Percentiles rank a stretch among this genome's conserved stretches.
Conservation (phyloP, 2,797 vertebrate species). For the Lagodon rhomboides region DNA sequence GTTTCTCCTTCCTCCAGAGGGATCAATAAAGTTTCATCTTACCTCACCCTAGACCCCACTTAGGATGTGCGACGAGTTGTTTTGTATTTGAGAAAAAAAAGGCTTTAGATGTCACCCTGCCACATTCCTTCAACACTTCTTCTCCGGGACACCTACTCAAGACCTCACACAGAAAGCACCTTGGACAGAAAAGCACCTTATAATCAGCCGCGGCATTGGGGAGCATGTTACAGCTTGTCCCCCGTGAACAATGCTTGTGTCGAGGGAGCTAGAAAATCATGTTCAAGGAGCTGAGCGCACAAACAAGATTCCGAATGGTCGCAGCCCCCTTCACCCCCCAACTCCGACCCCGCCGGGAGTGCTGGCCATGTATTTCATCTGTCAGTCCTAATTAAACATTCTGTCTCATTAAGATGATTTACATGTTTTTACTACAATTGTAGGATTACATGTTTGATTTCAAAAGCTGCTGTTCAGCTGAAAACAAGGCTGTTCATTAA, state of each 20-base stretch:
- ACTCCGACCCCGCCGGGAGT: background rate
- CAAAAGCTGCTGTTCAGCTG: too few relatives aligned
- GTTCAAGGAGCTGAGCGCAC: constrained; percentile 51
- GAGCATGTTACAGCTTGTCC: constrained; percentile 67
- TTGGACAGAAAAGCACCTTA: constrained; percentile 50
- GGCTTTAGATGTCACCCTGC: constrained; percentile 42
- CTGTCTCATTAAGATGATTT: background rate
- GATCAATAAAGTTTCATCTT: background rate
- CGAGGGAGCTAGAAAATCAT: constrained; percentile 52
- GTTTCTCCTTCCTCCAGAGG: background rate
- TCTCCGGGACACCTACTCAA: constrained; percentile 38
- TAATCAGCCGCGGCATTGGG: constrained; percentile 66
- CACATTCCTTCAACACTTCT: constrained; percentile 70
- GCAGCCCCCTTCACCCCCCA: background rate
- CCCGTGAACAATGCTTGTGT: constrained; percentile 66
- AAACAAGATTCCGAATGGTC: constrained; percentile 39
- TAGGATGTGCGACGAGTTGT: constrained; percentile 17
- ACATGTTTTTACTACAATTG: background rate
- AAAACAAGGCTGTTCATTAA: background rate
- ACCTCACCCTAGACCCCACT: background rate
- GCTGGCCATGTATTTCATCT: background rate
- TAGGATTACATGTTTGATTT: fast-evolving
- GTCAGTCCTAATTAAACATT: background rate
- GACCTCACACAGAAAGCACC: constrained; percentile 69
- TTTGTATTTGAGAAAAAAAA: constrained; percentile 23